Evolutionary conservation across 2,888 invertebrate genomes (phyloP).

Genomic region (Agrotis exclamationis): DNA sequence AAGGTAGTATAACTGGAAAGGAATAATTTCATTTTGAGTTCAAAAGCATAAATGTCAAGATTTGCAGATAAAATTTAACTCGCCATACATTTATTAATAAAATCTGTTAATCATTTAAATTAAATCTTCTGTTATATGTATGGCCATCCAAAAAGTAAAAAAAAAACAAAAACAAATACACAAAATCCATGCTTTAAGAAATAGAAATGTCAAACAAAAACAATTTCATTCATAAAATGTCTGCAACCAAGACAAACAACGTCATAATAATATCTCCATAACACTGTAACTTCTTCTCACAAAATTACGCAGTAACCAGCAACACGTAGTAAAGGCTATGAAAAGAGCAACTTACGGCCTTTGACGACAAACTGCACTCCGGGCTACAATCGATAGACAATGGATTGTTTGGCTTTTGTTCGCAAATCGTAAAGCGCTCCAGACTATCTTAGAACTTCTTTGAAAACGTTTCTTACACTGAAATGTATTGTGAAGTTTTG

Average conservation of each 20-base stretch:
- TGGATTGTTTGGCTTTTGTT: constrained; percentile 88
- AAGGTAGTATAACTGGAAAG: not conserved
- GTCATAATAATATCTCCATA: constrained; percentile 28
- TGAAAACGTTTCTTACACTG: constrained; percentile 78
- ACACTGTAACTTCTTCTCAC: constrained; percentile 43
- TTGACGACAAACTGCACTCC: constrained; percentile 87
- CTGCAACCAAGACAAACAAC: constrained; percentile 14
- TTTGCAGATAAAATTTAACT: too few species aligned
- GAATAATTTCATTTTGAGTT: too few species aligned
- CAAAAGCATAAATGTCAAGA: too few species aligned
- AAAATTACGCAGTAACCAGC: constrained; percentile 64
- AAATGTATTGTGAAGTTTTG: constrained; percentile 77
- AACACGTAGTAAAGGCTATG: constrained; percentile 74
- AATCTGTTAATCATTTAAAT: too few species aligned
- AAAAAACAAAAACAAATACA: not conserved
- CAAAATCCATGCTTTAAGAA: not conserved
- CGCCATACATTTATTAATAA: too few species aligned
- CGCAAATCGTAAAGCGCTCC: constrained; percentile 83
- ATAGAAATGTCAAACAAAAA: not conserved
- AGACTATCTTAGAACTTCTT: constrained; percentile 80
- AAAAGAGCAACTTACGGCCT: constrained; percentile 81
- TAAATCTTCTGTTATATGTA: too few species aligned
- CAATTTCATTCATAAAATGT: constrained; percentile 8
- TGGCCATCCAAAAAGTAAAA: not conserved
- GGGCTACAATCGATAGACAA: constrained; percentile 87